Evolutionary conservation across 2,888 invertebrate species (phyloP), one percentile per base, ranked within the genome.

Genomic region (Pandemis corylana): DNA sequence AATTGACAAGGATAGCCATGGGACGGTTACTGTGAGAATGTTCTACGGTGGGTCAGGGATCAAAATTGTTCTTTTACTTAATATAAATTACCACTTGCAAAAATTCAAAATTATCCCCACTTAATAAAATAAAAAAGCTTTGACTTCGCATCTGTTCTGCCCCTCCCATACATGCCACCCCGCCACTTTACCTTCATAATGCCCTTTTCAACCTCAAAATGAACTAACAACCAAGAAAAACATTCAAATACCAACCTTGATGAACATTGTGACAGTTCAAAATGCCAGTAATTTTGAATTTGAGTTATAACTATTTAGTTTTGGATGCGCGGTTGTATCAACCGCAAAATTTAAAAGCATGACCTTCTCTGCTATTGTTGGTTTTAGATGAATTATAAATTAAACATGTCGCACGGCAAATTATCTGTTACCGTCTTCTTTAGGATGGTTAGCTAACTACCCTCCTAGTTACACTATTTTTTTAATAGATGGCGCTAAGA

Each of bases 101-200:
- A 49, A 20, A 20, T 20, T 12, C 5, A 49, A 13, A 13, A 49
- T 49, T 49, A 13, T 49, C 49, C 49, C 49, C 49, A 49, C 49
- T 53, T 7, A 73, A 59, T n/a, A 59, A 69, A 59, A 69, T 7
- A 73, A 65, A 74, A 74, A 74, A 49, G 44, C 46, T 59, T 75
- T 75, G 46, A 66, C 67, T 73, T 73, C 86, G 81, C 87, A 90
- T 91, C 89, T 90, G 90, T 90, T 88, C 82, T 85, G 89, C 89
- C 90, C 89, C 92, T 82, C 91, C 92, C 91, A 89, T 84, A 74
- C 84, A 82, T 79, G 90, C 88, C 51, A 41, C 66, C 66, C 71
- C 56, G 44, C 51, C 13, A 51, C 41, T 20, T 36, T 15, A 13
- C 20, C 65, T 15, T 36, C 13, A 15, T n/a, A 59, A 59, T 15